Conservation (phyloP, 2,113 vertebrate species). For the Galeopterus variegatus region DNA sequence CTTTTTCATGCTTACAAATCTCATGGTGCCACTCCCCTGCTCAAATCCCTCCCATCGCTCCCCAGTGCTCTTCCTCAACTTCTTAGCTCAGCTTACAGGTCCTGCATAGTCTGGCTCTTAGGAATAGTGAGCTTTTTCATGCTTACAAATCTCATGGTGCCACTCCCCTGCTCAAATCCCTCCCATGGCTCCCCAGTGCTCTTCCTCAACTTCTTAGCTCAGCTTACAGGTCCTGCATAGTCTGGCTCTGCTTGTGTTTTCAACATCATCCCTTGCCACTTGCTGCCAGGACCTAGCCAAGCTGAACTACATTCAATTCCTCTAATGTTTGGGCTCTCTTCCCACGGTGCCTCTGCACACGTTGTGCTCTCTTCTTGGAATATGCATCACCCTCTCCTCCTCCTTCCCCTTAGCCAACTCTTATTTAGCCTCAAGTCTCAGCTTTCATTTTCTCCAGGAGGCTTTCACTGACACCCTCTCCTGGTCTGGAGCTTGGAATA, state of each 20-base stretch:
- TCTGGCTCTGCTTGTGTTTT: conserved; percentile 29
- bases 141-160: not conserved
- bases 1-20: not conserved
- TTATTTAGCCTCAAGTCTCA: conserved; percentile 42
- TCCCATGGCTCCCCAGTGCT: not conserved
- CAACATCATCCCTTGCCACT: conserved; percentile 30
- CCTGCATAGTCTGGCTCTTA: not conserved
- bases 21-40: not conserved
- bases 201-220: not conserved
- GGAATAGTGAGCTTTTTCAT: not conserved
- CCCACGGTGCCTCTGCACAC: conserved; percentile 67
- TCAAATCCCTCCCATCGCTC: not conserved
- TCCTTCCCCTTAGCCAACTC: conserved; percentile 62
- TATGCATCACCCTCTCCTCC: conserved; percentile 33
- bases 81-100: not conserved
- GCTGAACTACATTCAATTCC: conserved; percentile 66
- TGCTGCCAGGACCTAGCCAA: conserved; percentile 54
- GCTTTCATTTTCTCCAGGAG: conserved; percentile 59
- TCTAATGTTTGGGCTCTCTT: conserved; percentile 74
- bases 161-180: not conserved
- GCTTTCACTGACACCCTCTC: not conserved
- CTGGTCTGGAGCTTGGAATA: conserved; percentile 36
- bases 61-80: not conserved
- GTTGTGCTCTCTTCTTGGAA: conserved; percentile 73
- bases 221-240: not conserved